These are phyloP conservation scores for Danio kyathit DNA, from an alignment of 2,797 vertebrate species.

Conservation along the genomic window DNA sequence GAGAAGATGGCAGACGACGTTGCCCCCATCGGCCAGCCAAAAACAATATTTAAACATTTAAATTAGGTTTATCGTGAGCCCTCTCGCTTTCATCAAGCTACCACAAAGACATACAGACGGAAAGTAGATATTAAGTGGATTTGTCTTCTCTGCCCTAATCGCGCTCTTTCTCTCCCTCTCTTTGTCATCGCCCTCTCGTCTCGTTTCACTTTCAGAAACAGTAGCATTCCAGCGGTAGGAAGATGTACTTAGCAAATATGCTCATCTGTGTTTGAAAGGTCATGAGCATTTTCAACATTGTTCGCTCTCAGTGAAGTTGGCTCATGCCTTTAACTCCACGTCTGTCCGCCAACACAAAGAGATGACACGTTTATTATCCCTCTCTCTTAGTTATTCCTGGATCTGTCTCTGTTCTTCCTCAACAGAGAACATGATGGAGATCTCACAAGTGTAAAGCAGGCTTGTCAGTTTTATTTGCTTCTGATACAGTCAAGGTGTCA, in stretches of 20 bases:
- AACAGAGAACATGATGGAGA: constrained; percentile 20
- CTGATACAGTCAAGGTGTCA: constrained; percentile 21
- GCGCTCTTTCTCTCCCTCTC: neutral
- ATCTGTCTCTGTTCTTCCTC: constrained; percentile 25
- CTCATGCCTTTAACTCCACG: constrained; percentile 12
- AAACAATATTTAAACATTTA: constrained; percentile 72
- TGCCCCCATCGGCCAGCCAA: constrained; percentile 68
- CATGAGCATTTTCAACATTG: constrained; percentile 51
- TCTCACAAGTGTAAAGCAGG: constrained; percentile 11
- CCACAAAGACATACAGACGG: constrained; percentile 64
- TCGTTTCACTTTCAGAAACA: constrained; percentile 67
- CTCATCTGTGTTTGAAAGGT: constrained; percentile 53
- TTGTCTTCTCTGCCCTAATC: constrained; percentile 72
- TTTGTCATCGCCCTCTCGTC: neutral
- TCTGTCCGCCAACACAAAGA: constrained; percentile 20
- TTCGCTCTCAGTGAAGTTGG: constrained; percentile 9
- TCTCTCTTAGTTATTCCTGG: constrained; percentile 24
- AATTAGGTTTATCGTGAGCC: constrained; percentile 69
- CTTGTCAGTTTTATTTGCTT: constrained; percentile 39
- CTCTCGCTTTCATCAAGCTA: constrained; percentile 51
- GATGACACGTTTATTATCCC: constrained; percentile 31
- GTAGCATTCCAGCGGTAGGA: constrained; percentile 30
- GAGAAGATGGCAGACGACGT: constrained; percentile 64
- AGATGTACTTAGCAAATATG: constrained; percentile 49
- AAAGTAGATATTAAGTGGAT: constrained; percentile 74